Evolutionary conservation across 2,797 vertebrate species (phyloP), one percentile per base, ranked within the genome.

Genomic region (Apogon talboti): DNA sequence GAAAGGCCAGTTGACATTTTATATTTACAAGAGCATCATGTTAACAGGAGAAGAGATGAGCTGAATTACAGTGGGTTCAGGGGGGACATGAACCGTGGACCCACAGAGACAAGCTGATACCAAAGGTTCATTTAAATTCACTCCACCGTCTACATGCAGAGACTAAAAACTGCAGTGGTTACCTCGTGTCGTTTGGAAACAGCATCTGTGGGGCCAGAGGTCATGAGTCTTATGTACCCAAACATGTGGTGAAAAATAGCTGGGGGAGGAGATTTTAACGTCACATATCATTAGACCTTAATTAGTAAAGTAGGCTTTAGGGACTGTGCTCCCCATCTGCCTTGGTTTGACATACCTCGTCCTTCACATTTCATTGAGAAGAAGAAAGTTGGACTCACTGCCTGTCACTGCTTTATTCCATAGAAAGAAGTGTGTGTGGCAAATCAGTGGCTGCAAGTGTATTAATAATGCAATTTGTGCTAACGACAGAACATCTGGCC

Each of bases 171-270:
- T 55, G 24, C 40, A 56, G 61, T 74, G 62, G 62, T 52, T 67
- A 53, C 41, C 41, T 13, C 1, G 11, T 59, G 74, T 79, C 40
- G 0, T 57, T 60, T 52, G 14, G 52, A 79, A 66, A 71, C 38
- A 62, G 64, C 87, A 90, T 91, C 89, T 88, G 86, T 62, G 47
- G 75, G 66, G 85, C 38, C 78, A 84, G 81, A 82, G 86, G 88
- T 88, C 72, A 57, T 16, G 33, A 68, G 48, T 70, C 57, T 71
- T 46, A 53, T 64, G 68, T 71, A 71, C 46, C 75, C 77, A 61
- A 81, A 82, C 78, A 87, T 85, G 76, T 84, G 86, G 84, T 71
- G 71, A 69, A 60, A 82, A 79, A 73, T 54, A 69, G 60, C 76
- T 47, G 7, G 52, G 49, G 59, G 74, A 58, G 37, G 30, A 46